A percentile compares a stretch with the other conserved stretches of the same genome.
These are phyloP conservation scores for Dipus sagitta DNA, from an alignment of 2,797 vertebrate genomes.

Conservation along the genomic window DNA sequence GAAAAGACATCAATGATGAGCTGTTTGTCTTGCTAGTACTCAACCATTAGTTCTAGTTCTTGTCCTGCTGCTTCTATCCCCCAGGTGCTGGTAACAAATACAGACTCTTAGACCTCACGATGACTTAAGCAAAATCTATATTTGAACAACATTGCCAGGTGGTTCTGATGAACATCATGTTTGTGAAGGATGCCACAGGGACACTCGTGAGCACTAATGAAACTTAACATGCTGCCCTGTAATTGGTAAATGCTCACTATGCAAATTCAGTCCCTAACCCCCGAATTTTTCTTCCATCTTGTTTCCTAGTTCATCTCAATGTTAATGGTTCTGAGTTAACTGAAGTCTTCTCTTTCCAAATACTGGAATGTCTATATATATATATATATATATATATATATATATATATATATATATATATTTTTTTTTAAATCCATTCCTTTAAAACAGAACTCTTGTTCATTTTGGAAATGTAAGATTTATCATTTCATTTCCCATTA, in stretches of 20 bases:
- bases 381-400: neutral
- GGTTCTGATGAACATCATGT: neutral
- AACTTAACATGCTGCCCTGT: neutral
- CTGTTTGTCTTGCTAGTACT: neutral
- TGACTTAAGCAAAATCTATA: slow-evolving; percentile 52
- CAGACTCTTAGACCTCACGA: neutral
- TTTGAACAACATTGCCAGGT: slow-evolving; percentile 52
- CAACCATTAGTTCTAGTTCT: neutral
- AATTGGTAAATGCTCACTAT: slow-evolving; percentile 26
- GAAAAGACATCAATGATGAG: neutral
- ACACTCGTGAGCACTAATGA: slow-evolving; percentile 33
- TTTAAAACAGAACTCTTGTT: slow-evolving; percentile 51
- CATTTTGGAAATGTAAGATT: slow-evolving; percentile 35
- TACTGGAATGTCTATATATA: neutral
- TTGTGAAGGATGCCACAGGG: neutral
- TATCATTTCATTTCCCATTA: slow-evolving; percentile 59
- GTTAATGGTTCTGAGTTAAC: slow-evolving; percentile 18
- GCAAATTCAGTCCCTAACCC: neutral
- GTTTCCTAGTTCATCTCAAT: neutral
- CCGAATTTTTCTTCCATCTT: neutral
- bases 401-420: neutral
- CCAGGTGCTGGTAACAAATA: slow-evolving; percentile 46
- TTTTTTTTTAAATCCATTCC: slow-evolving; percentile 8
- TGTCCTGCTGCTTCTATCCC: neutral
- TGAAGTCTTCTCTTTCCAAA: slow-evolving; percentile 27